Base-by-base conservation (phyloP, 2,888 invertebrate species). In the Coleophora flavipennella region DNA sequence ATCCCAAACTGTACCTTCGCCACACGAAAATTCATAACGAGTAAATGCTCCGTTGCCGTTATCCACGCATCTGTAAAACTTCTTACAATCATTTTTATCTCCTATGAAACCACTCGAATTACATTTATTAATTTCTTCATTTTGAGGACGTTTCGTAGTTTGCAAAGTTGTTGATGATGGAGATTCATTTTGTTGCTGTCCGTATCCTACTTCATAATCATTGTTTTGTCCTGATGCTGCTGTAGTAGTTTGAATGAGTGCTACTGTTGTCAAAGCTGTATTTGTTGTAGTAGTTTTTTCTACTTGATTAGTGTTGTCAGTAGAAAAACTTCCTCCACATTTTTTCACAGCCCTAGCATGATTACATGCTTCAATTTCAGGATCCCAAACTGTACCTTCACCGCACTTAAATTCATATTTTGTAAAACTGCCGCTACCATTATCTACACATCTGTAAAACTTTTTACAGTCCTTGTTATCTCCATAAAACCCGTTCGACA, bases 341-440 rank as follows among this genome's bases (percentile, higher is more conserved):
- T 59, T 66, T 48, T 85, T 84, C 13, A 88, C 88, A 39, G 87
- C 87, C 84, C 88, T 88, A 28, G 14, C 39, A 60, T 92, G 87
- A 67, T 93, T 91, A 62, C 93, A 93, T 36, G 90, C 87, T 60
- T 88, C 79, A 42, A 88, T 72, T 38, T 84, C 74, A 41, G 88
- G 86, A 71, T 92, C 92, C 93, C 93, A 94, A 27, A 91, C 89
- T 4, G 93, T 94, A 36, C 92, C 92, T 39, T 89, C 87, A 2
- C 89, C 91, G 66, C 94, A 94, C 10, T 77, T 77, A 63, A 92
- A 94, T 45, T 92, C 90, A 60, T 91, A 90, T 68, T 87, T 89
- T 35, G 74, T 88, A 53, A 80, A 91, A 2, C 83, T 81, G 43
- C 87, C 87, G 25, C 84, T 73, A 0, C 87, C 89, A 57, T 87